Evolutionary conservation across 2,113 vertebrate species (phyloP).

Genomic region (Callipepla squamata): DNA sequence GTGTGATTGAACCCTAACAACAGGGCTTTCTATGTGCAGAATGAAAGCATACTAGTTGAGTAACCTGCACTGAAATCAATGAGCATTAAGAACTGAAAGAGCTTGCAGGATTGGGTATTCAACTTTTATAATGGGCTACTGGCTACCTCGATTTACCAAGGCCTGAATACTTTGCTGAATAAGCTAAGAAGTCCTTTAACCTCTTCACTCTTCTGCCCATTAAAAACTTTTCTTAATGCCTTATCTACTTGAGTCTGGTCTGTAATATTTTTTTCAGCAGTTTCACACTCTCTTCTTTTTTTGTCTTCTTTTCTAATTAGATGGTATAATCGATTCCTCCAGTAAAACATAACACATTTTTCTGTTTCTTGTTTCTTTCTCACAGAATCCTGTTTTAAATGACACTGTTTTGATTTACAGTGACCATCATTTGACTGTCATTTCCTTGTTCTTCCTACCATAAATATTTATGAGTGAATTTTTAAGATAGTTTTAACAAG

Average conservation of each 20-base stretch:
- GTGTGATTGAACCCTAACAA: no score
- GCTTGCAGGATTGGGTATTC: no score
- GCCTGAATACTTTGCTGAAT: no score
- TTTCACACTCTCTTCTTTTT: neutral
- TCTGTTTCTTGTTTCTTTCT: neutral
- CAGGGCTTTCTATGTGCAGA: no score
- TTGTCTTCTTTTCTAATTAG: neutral
- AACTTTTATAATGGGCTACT: no score
- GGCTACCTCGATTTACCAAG: no score
- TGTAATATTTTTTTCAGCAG: neutral
- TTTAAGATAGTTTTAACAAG: neutral
- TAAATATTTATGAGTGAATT: neutral
- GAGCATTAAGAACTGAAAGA: no score
- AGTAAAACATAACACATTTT: neutral
- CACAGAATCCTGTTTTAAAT: neutral
- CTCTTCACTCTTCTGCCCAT: neutral
- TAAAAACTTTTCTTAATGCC: neutral
- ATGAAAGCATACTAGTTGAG: no score
- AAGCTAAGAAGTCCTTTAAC: neutral
- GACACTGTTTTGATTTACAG: neutral
- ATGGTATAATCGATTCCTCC: neutral
- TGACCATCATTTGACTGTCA: neutral
- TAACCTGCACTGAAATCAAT: no score
- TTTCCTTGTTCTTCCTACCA: neutral
- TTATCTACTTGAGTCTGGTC: neutral